Evolutionary conservation across 2,888 invertebrate species (phyloP).

Genomic region (Hypomecis punctinalis): DNA sequence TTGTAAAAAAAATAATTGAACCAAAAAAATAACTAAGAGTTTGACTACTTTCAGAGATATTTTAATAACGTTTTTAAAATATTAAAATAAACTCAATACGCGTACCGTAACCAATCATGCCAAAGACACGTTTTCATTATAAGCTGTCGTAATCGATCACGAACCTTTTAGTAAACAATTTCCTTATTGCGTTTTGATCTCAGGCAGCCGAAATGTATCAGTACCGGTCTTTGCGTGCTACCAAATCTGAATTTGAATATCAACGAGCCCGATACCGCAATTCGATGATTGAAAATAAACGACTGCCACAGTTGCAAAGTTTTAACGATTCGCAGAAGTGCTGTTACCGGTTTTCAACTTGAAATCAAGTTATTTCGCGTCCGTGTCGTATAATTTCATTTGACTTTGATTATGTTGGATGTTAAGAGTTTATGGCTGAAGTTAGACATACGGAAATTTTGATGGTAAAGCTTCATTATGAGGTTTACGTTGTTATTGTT

Average conservation of each 20-base stretch:
- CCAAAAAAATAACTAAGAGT: too few species aligned
- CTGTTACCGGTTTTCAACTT: conserved; percentile 20
- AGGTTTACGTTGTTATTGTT: not conserved
- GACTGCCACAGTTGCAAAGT: conserved; percentile 25
- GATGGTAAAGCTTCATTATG: conserved; percentile 5
- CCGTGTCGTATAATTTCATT: conserved; percentile 28
- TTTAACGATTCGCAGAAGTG: conserved; percentile 26
- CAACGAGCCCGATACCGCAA: conserved; percentile 14
- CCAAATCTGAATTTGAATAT: conserved; percentile 30
- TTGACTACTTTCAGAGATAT: too few species aligned
- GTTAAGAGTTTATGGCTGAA: conserved; percentile 24
- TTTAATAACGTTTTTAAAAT: too few species aligned
- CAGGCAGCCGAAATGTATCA: conserved; percentile 24
- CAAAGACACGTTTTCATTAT: too few species aligned
- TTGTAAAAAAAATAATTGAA: too few species aligned
- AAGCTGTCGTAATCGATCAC: too few species aligned
- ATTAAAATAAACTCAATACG: too few species aligned
- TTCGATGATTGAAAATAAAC: conserved; percentile 31
- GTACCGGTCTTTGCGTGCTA: conserved; percentile 22
- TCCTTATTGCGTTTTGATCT: conserved; percentile 1
- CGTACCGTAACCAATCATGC: too few species aligned
- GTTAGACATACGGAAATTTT: conserved; percentile 21
- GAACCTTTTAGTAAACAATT: not conserved
- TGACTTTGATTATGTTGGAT: conserved; percentile 23
- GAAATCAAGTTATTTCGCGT: conserved; percentile 20